Evolutionary conservation across 2,113 vertebrate species (phyloP), one percentile per base, ranked within the genome.

Genomic region (Cichladusa arquata): DNA sequence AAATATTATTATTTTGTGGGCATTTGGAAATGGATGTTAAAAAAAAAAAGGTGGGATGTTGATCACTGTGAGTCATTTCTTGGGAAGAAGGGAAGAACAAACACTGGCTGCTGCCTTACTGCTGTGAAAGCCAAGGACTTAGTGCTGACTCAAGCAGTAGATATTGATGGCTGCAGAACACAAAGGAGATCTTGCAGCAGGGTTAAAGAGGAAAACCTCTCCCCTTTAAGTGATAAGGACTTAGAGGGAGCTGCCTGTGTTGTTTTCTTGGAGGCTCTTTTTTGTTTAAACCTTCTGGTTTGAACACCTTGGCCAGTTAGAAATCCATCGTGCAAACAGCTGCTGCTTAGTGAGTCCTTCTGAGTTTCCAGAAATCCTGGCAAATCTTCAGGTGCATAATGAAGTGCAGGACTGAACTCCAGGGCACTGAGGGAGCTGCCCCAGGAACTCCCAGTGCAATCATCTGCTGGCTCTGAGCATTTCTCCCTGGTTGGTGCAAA

Each of bases 61-160:
- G 83, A 87, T 94, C 14, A n/a, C 11, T n/a, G 56, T 95, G 96
- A 97, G 65, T 96, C 81, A 96, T 88, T 91, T 92, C 74, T 94
- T 92, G 61, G 88, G 94, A 95, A 95, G 89, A 89, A 78, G 48
- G 61, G 36, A 89, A 83, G 94, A 93, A 86, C 51, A 76, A 85
- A 47, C 22, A 53, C n/a, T 51, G 60, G 66, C 72, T 93, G 92
- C 83, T 94, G 93, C 84, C 81, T 74, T 64, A 18, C 51, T 74
- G 83, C 93, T 86, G 38, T 40, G 90, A 64, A 61, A 76, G 60
- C 62, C 90, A 92, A 77, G 40, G 76, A 26, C 15, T 76, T 76
- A 34, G 34, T 92, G 96, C 95, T 96, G 90, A 97, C 84, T 95
- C 92, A 94, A 92, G 74, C 69, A 65, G 56, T 5, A 57, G 66